Percentiles rank a stretch among this genome's conserved stretches.
These are phyloP conservation scores for Zaprionus lachaisei DNA, from an alignment of 1,140 invertebrate species.

Conservation along the genomic window DNA sequence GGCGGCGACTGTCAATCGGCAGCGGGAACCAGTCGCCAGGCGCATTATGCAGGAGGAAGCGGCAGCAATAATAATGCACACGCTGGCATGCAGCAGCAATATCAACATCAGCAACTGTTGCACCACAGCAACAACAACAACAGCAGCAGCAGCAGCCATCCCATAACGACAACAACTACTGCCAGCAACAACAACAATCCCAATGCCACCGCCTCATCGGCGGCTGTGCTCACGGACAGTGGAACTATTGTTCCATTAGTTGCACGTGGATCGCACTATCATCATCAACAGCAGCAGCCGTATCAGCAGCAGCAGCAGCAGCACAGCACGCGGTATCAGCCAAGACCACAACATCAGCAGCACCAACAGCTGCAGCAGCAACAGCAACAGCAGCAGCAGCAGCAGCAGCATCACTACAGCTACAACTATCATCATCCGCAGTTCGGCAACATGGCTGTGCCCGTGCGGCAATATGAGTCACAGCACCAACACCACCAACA, in stretches of 20 bases:
- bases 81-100: slow-evolving; percentile 56
- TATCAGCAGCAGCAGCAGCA: slow-evolving; percentile 42
- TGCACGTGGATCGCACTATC: slow-evolving; percentile 61
- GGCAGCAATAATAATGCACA: slow-evolving; percentile 65
- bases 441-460: slow-evolving; percentile 74
- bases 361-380: slow-evolving; percentile 38
- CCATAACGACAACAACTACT: slow-evolving; percentile 50
- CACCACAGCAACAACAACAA: slow-evolving; percentile 56
- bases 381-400: slow-evolving; percentile 37
- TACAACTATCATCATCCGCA: slow-evolving; percentile 77
- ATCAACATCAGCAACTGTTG: slow-evolving; percentile 59
- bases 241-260: slow-evolving; percentile 69
- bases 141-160: slow-evolving; percentile 28
- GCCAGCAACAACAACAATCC: slow-evolving; percentile 61
- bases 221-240: slow-evolving; percentile 69
- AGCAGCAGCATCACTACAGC: slow-evolving; percentile 64
- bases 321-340: slow-evolving; percentile 55
- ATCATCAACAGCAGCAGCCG: slow-evolving; percentile 43
- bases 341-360: slow-evolving; percentile 40
- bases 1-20: slow-evolving; percentile 54
- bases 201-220: slow-evolving; percentile 58
- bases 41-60: slow-evolving; percentile 47
- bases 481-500: slow-evolving; percentile 56
- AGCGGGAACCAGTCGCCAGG: slow-evolving; percentile 65
- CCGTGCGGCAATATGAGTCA: slow-evolving; percentile 59